Evolutionary conservation across 2,797 vertebrate species (phyloP), one percentile per base, ranked within the genome.

Genomic region (Typhlichthys subterraneus): DNA sequence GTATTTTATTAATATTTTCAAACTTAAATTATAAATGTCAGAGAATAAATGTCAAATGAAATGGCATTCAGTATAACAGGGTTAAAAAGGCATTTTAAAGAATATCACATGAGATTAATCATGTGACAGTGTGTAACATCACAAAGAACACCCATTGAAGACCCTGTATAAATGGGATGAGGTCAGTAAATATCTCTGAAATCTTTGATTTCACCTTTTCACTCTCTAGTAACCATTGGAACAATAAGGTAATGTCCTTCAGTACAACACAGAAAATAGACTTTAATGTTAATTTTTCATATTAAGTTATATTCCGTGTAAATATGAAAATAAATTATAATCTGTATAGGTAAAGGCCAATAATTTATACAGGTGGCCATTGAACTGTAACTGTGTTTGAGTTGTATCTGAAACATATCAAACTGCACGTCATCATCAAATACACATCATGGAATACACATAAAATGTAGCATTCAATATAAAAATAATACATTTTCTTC

Each of bases 121-220:
- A 38, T 38, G 33, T 38, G 33, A 38, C 33, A 38, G 33, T 38
- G 49, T 61, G 29, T 61, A 31, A 53, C 49, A 61, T 61, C 29
- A 61, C 49, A 61, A 61, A 45, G n/a, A 61, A 17, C 31, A 53
- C 49, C 49, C 50, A 53, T 12, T 61, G 50, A 53, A 61, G 9
- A 53, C 49, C 59, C 14, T 15, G 31, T 61, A 45, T 53, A 14
- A 12, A 47, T 61, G 49, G 11, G 49, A 17, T 61, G 9, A 61
- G 29, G 49, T 53, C 14, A 53, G 31, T 7, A 45, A 61, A 61
- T 61, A 4, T 48, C 19, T 53, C n/a, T 61, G 48, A 61, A 61
- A 52, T 51, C 45, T 42, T 52, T 53, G 31, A 53, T 61, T 61
- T 61, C 49, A 17, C 59, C n/a, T 52, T 61, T 61, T 61, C 59